These are phyloP conservation scores for Hydrocynus forskahlii DNA, from an alignment of 2,797 vertebrate species.

Conservation along the genomic window DNA sequence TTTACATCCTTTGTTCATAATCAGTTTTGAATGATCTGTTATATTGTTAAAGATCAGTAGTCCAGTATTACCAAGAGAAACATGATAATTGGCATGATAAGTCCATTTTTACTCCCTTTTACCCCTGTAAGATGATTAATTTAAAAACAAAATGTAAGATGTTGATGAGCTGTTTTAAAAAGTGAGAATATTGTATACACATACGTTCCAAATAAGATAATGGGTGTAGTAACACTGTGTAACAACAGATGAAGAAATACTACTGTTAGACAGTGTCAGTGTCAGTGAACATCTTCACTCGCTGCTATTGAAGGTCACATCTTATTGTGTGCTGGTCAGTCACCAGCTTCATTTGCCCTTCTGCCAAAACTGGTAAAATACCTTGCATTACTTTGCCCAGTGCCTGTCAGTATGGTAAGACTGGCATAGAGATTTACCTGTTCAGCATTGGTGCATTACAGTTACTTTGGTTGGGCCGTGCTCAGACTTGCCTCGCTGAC, in stretches of 20 bases:
- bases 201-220: neutral
- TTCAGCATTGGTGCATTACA: neutral
- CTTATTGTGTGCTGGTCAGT: neutral
- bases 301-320: neutral
- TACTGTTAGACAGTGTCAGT: neutral
- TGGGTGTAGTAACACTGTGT: neutral
- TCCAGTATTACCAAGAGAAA: no score
- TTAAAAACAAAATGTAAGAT: no score
- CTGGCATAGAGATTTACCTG: neutral
- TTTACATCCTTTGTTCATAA: no score
- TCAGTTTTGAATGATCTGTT: no score
- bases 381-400: neutral
- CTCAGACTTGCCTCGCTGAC: conserved; percentile 44
- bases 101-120: no score
- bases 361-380: neutral
- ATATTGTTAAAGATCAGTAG: no score
- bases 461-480: conserved; percentile 37
- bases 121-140: no score
- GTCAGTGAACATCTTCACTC: neutral
- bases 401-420: conserved; percentile 5
- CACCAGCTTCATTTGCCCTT: neutral
- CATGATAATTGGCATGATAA: no score
- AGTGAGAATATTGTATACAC: neutral
- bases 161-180: no score
- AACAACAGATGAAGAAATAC: neutral